Conservation (phyloP, 2,888 invertebrate genomes). For the Helicoverpa assulta region DNA sequence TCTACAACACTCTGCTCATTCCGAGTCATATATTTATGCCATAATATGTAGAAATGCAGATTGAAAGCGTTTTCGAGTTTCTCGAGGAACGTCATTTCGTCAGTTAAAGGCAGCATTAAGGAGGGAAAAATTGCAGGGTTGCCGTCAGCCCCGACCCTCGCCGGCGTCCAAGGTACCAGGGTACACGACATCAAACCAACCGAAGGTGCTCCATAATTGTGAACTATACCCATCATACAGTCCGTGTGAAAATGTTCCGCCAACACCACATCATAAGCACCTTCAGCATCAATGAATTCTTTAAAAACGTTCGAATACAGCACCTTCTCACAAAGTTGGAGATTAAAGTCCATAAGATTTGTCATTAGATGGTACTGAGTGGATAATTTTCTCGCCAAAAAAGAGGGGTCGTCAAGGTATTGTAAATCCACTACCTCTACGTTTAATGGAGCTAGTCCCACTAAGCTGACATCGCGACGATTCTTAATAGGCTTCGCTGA, state of each 20-base stretch:
- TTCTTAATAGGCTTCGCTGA: conserved; percentile 55
- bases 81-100: conserved; percentile 80
- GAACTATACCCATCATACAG: conserved; percentile 83
- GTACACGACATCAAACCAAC: conserved; percentile 80
- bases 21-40: conserved; percentile 69
- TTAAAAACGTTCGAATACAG: conserved; percentile 71
- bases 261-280: conserved; percentile 85
- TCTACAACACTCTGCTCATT: conserved; percentile 75
- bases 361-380: conserved; percentile 60
- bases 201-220: conserved; percentile 80
- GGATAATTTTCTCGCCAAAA: conserved; percentile 49
- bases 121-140: conserved; percentile 82
- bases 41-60: conserved; percentile 61
- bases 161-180: conserved; percentile 79
- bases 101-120: conserved; percentile 69
- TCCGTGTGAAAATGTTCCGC: conserved; percentile 87
- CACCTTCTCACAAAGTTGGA: conserved; percentile 70
- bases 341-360: conserved; percentile 62
- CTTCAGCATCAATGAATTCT: conserved; percentile 71
- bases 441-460: conserved; percentile 64
- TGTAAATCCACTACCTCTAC: conserved; percentile 71
- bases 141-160: conserved; percentile 78
- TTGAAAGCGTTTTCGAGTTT: conserved; percentile 82
- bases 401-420: conserved; percentile 59
- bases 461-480: conserved; percentile 73